Base-by-base conservation (phyloP, 2,113 vertebrate genomes). In the Nerophis lumbriciformis region DNA sequence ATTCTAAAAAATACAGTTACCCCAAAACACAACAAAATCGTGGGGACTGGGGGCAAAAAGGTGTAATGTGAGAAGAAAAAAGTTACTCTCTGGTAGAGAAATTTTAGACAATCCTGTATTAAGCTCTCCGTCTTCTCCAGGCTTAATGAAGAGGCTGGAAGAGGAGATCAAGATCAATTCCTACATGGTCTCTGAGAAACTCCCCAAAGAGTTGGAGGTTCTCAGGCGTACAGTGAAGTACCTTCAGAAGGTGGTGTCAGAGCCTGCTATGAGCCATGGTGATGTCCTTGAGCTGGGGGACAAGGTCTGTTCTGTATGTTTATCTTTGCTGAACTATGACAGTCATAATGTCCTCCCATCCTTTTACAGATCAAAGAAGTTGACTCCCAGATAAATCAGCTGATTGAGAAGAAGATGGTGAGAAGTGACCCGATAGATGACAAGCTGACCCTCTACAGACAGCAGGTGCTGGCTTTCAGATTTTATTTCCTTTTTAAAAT, bases 121-220 rank as follows among this genome's bases (percentile, higher is more conserved):
- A 10, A 57, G 6, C 4, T 1, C 14, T 21, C 10, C 21, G 53
- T 77, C 75, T 88, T 66, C 76, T 80, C 76, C 79, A 98, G 96
- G 91, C 76, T 86, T 99, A 83, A 92, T 96, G 92, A 98, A 94
- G 88, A 92, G 94, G 73, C 90, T 98, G 8, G 94, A 98, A 72
- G 95, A 96, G 72, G 96, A 98, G 85, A 93, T 94, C 57, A 96
- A 96, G 87, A 94, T 97, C 86, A 98, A 94, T 84, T 91, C 93
- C 16, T 98, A 98, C 72, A 92, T 99, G 85, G 92, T 92, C 53
- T 90, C 90, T 63, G 95, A 98, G 79, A 98, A 98, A 79, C 85
- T 95, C 50, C 95, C 95, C 16, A 92, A 91, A 78, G 96, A 99
- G 83, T 77, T 98, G 81, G 94, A 94, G 76, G 90, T 76, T 5